Base-by-base conservation (phyloP, 2,113 vertebrate species). In the Cinclus cinclus region DNA sequence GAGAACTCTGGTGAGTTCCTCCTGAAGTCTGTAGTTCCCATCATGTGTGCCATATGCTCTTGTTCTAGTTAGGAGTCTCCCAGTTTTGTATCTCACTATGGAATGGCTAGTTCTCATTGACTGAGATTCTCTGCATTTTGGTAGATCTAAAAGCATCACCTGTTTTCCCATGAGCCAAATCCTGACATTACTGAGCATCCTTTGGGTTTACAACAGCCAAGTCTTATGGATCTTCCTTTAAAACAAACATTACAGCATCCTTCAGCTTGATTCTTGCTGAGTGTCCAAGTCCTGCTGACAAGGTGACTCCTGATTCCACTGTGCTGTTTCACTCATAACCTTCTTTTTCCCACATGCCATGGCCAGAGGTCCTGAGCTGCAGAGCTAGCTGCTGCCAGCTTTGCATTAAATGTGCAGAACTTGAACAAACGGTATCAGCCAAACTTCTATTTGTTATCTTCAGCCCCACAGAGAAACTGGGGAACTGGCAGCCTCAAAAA, bases 21-120 rank as follows among this genome's bases (percentile, higher is more conserved):
- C 41, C 42, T 50, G 18, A 39, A 84, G 56, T 53, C 35, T 53
- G 16, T 53, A 23, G 56, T 28, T 84, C 24, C 35, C 35, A 17
- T 18, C 27, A 17, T 4, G 6, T 41, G 47, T 39, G 16, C 31
- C 2, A 1, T 19, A 3, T 13, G 9, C 7, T 5, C 21, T 63
- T 56, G 35, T 39, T 47, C 19, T 17, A 18, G 15, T 81, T 64
- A 77, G 23, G 39, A 25, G 3, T 9, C 17, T 80, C 21, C 27
- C 30, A 37, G 28, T 30, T 69, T 60, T 69, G 7, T 49, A 21
- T 33, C 35, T 53, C 39, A 14, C 4, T 35, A 2, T 15, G 74
- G 53, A 83, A 76, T 15, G 11, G 27, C 52, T 55, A 19, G 9
- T 35, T 83, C 30, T 64, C 41, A 55, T 60, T 52, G 50, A 33